Conservation (phyloP, 2,888 invertebrate species). For the Tenthredo distinguenda region DNA sequence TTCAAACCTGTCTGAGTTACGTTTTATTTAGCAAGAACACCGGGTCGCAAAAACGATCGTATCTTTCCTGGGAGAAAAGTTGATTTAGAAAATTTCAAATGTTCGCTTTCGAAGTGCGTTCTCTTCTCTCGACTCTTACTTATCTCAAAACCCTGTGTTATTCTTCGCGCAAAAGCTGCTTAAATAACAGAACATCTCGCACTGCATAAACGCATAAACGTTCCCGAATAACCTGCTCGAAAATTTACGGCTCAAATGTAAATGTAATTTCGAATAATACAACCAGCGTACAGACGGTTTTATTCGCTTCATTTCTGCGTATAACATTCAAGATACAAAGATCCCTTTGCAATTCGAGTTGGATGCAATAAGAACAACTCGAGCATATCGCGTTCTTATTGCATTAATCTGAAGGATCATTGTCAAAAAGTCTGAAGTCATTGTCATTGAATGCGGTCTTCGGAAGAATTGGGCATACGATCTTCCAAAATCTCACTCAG, state of each 20-base stretch:
- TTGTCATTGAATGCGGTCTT: neutral
- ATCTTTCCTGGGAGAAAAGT: neutral
- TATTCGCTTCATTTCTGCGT: neutral
- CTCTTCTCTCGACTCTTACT: neutral
- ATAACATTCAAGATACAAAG: neutral
- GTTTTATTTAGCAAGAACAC: conserved; percentile 22
- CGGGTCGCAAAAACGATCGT: conserved; percentile 3
- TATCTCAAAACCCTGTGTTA: neutral
- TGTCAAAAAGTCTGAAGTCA: neutral
- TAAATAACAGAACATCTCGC: neutral
- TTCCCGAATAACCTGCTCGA: neutral
- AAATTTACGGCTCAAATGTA: conserved; percentile 17
- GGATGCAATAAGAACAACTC: neutral
- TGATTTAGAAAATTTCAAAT: neutral
- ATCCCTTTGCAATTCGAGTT: neutral
- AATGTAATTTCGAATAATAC: conserved; percentile 18
- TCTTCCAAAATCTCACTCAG: neutral
- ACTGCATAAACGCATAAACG: conserved; percentile 1
- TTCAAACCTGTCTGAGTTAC: neutral
- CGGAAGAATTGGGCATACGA: too few species aligned
- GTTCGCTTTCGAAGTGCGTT: neutral
- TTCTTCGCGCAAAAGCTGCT: neutral
- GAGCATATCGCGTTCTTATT: neutral
- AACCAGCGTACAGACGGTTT: neutral
- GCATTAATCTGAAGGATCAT: neutral